These are phyloP conservation scores for Cecropterus lyciades DNA, from an alignment of 1,140 invertebrate species.

Conservation along the genomic window DNA sequence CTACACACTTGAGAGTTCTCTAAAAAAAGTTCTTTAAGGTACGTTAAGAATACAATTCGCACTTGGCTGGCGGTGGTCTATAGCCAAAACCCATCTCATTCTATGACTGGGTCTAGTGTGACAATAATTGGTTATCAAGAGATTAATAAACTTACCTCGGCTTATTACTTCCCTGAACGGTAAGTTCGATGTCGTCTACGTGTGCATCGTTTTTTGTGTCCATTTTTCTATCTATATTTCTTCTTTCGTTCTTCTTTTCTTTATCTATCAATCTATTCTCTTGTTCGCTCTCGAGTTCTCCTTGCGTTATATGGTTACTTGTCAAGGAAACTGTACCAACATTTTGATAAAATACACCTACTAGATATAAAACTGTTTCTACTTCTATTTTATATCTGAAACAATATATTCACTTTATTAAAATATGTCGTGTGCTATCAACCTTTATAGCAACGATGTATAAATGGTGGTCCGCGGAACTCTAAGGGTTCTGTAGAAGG, in stretches of 20 bases:
- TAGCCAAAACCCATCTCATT: too few species aligned
- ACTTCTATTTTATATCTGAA: slow-evolving; percentile 51
- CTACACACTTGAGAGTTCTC: too few species aligned
- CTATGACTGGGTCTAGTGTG: too few species aligned
- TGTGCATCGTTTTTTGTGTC: slow-evolving; percentile 68
- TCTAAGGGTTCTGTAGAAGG: too few species aligned
- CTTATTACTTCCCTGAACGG: slow-evolving; percentile 69
- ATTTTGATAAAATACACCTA: slow-evolving; percentile 66
- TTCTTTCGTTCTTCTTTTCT: slow-evolving; percentile 37
- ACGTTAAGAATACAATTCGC: too few species aligned
- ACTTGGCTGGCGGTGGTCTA: too few species aligned
- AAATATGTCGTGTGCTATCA: background rate
- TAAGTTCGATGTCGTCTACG: slow-evolving; percentile 74
- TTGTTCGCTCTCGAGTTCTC: slow-evolving; percentile 39
- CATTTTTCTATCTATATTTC: slow-evolving; percentile 54
- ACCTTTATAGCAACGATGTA: too few species aligned
- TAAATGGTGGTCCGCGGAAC: too few species aligned
- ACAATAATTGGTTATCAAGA: too few species aligned
- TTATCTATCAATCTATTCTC: slow-evolving; percentile 11
- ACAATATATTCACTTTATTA: slow-evolving; percentile 37
- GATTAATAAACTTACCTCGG: slow-evolving; percentile 48
- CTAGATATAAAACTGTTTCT: slow-evolving; percentile 50
- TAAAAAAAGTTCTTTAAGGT: too few species aligned
- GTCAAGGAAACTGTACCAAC: slow-evolving; percentile 65
- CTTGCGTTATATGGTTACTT: slow-evolving; percentile 39